A percentile compares a stretch with the other conserved stretches of the same genome.
These are phyloP conservation scores for Philotrypesis tridentata DNA, from an alignment of 1,140 invertebrate genomes.

Conservation along the genomic window DNA sequence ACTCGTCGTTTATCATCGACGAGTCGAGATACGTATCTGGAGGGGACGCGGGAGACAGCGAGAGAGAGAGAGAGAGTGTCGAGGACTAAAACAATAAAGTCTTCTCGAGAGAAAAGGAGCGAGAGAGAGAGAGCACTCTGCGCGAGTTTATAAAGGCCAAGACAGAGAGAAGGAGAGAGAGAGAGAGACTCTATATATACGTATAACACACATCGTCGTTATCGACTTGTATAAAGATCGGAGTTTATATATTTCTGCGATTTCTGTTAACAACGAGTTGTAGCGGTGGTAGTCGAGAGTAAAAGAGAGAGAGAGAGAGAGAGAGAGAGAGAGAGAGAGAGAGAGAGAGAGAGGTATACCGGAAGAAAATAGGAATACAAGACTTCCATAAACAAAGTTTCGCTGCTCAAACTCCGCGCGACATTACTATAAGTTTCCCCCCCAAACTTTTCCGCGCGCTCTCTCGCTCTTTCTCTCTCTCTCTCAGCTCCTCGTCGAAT, in stretches of 20 bases:
- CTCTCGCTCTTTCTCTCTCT: background rate
- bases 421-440: background rate
- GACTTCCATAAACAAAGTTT: slow-evolving; percentile 16
- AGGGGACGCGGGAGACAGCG: too few relatives aligned
- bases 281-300: background rate
- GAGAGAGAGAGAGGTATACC: background rate
- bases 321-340: background rate
- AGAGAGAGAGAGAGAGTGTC: too few relatives aligned
- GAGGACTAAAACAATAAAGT: background rate
- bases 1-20: too few relatives aligned
- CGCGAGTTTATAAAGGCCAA: too few relatives aligned
- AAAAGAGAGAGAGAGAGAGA: too few relatives aligned
- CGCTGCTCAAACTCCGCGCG: background rate
- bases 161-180: too few relatives aligned
- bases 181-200: background rate
- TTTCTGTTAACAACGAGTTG: background rate
- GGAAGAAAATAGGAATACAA: slow-evolving; percentile 3
- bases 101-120: background rate
- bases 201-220: background rate
- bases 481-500: background rate
- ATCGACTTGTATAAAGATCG: background rate
- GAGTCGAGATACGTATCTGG: too few relatives aligned
- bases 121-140: too few relatives aligned
- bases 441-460: background rate
- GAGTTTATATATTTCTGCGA: slow-evolving; percentile 1